phyloP scores from a whole-genome alignment of 2,888 invertebrate genomes.

The Nemapogon koenigi region DNA sequence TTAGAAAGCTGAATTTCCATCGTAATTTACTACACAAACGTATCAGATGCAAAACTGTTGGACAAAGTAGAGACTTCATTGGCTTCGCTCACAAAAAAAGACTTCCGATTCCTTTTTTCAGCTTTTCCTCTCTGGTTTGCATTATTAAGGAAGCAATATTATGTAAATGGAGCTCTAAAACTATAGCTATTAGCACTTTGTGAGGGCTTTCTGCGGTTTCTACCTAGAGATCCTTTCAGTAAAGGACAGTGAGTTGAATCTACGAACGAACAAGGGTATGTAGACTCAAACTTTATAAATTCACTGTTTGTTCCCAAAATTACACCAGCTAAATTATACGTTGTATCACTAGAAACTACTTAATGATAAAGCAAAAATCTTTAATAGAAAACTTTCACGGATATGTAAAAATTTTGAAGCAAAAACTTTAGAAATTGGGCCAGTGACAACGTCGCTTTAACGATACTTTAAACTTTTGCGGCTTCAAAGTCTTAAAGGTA shows the following conservation, averaged over 20 bases:
- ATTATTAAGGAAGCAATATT: constrained; percentile 59
- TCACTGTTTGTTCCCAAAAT: too few species aligned
- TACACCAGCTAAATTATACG: too few species aligned
- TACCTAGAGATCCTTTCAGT: constrained; percentile 1
- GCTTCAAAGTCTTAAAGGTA: constrained; percentile 7
- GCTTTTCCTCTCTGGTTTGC: constrained; percentile 34
- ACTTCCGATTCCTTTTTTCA: constrained; percentile 37
- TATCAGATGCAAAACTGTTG: constrained; percentile 42
- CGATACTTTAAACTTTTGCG: constrained; percentile 1
- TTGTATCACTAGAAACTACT: too few species aligned
- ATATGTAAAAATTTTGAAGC: too few species aligned
- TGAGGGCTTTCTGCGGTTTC: constrained; percentile 2
- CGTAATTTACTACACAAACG: constrained; percentile 60
- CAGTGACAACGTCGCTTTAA: too few species aligned
- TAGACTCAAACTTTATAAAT: too few species aligned
- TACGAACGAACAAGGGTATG: too few species aligned
- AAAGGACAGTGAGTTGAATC: too few species aligned
- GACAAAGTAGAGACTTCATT: constrained; percentile 31
- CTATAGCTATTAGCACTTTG: constrained; percentile 12
- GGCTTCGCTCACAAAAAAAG: constrained; percentile 55
- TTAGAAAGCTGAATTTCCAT: constrained; percentile 38
- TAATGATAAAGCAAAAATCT: too few species aligned
- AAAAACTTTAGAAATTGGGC: too few species aligned
- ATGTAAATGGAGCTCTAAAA: constrained; percentile 35
- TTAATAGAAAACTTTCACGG: too few species aligned